Conservation (phyloP, 2,797 vertebrate genomes). For the Acrossocheilus fasciatus region DNA sequence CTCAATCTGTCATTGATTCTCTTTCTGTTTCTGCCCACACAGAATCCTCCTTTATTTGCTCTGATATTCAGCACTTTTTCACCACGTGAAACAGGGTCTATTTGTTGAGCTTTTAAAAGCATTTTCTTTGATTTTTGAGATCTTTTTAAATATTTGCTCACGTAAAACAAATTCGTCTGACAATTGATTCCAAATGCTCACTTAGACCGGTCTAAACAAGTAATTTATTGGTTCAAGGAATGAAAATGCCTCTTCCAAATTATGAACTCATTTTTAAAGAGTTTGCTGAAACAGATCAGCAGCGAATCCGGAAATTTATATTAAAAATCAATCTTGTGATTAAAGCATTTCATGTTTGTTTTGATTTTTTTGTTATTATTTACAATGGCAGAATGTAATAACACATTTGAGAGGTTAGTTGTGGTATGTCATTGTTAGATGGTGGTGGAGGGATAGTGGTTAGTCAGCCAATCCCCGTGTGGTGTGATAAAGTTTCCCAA, state of each 20-base stretch:
- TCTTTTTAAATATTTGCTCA: background rate
- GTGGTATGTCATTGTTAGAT: slow-evolving; percentile 20
- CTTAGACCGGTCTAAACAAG: slow-evolving; percentile 4
- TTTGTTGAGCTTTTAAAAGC: slow-evolving; percentile 51
- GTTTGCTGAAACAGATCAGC: background rate
- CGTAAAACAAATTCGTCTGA: slow-evolving; percentile 16
- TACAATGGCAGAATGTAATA: slow-evolving; percentile 39
- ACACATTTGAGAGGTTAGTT: slow-evolving; percentile 27
- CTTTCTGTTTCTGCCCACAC: slow-evolving; percentile 10
- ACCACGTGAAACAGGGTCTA: slow-evolving; percentile 53
- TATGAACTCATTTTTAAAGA: background rate
- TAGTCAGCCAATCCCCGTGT: slow-evolving; percentile 12
- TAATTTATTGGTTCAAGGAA: slow-evolving; percentile 3
- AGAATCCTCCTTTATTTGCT: slow-evolving; percentile 9
- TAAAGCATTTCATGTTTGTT: background rate
- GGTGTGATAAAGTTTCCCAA: slow-evolving; percentile 63
- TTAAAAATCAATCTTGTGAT: background rate
- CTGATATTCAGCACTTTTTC: slow-evolving; percentile 56
- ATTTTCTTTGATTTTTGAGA: slow-evolving; percentile 35
- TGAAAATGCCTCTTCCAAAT: slow-evolving; percentile 3
- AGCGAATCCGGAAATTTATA: background rate
- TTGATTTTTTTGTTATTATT: slow-evolving; percentile 22
- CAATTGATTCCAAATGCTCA: background rate
- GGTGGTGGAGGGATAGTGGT: slow-evolving; percentile 5
- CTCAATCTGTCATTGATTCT: slow-evolving; percentile 21